Evolutionary conservation across 2,888 invertebrate species (phyloP), one percentile per base, ranked within the genome.

Genomic region (Leucoptera coffeella): DNA sequence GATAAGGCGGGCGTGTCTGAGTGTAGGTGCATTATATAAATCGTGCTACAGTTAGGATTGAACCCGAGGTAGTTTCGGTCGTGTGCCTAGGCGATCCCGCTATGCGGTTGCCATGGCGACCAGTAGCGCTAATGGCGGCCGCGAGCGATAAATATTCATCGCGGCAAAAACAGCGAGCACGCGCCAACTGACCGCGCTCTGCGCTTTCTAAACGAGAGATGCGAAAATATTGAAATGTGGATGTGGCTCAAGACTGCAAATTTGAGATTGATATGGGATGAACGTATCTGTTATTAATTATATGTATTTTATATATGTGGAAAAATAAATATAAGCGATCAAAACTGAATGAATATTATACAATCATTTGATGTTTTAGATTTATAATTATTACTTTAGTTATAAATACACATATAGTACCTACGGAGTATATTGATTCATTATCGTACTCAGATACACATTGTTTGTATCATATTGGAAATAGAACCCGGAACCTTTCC

Each of bases 131-230:
- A 29, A 29, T 29, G 29, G 29, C 26, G 29, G 19, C 25, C 29
- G 25, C 12, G 12, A 25, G 43, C 58, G 55, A 64, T 69, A 61
- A 69, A 69, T 69, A 69, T 65, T 69, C 64, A 69, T 64, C 58
- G 30, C 26, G 42, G 61, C 56, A 64, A 65, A 67, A 65, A 65
- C 60, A 55, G 43, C 50, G 40, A 35, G 38, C 29, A 53, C 50
- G 60, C 62, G 55, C 62, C 59, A 57, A 59, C 53, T 50, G 43
- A 40, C 40, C 41, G 39, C 43, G 41, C 50, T 47, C 44, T 50
- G 55, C 58, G 64, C 65, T 65, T 65, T 65, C 65, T 61, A 61
- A 49, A 43, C 22, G 6, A n/a, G 43, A 53, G 38, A 38, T 40
- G 38, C 17, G 38, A 46, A 25, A 3, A 3, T 11, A 6, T 22